These are phyloP conservation scores for Tribolium freemani DNA, from an alignment of 2,888 invertebrate genomes.

Conservation along the genomic window DNA sequence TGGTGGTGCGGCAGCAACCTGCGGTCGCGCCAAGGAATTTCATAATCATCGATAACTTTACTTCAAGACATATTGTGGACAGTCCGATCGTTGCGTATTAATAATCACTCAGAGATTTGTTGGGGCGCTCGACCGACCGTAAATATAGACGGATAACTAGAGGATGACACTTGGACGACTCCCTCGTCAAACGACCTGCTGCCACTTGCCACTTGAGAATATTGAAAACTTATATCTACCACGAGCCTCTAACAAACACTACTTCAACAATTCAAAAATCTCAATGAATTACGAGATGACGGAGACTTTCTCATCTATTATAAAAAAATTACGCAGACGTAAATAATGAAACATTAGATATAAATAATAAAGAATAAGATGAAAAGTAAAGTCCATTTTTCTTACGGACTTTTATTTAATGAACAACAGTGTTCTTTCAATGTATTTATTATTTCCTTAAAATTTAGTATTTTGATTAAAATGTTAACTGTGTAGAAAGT, in stretches of 20 bases:
- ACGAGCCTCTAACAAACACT: not conserved
- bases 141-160: constrained; percentile 33
- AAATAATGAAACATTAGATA: no score
- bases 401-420: no score
- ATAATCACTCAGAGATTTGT: constrained; percentile 27
- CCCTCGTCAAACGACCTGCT: not conserved
- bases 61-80: constrained; percentile 20
- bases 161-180: constrained; percentile 37
- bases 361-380: no score
- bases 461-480: no score
- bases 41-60: constrained; percentile 49
- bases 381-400: no score
- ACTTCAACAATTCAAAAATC: not conserved
- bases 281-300: no score
- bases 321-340: no score
- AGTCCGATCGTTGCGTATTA: constrained; percentile 15
- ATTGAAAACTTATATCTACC: not conserved
- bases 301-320: no score
- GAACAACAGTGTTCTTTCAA: no score
- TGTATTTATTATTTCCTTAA: no score
- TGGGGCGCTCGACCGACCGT: constrained; percentile 34
- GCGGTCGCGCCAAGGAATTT: constrained; percentile 59
- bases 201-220: not conserved
- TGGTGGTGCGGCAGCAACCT: constrained; percentile 26
- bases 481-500: no score